Evolutionary conservation across 2,113 vertebrate genomes (phyloP).

Genomic region (Nibea albiflora): DNA sequence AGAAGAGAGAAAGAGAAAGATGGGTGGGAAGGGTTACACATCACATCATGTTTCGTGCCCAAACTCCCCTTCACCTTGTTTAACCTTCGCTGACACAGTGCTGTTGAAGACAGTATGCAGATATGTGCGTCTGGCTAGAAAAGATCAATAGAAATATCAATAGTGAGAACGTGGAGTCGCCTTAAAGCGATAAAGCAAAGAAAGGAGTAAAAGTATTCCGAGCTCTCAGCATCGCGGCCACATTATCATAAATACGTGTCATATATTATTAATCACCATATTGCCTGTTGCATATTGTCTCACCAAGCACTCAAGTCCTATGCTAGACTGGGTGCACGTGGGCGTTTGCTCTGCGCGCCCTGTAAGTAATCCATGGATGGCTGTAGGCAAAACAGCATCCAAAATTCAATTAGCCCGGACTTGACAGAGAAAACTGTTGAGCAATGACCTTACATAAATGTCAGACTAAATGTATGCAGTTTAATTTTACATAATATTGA

Average conservation of each 20-base stretch:
- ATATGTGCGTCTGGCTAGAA: background rate
- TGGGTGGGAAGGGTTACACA: background rate
- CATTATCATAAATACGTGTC: conserved; percentile 19
- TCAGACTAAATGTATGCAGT: conserved; percentile 69
- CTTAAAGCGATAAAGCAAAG: conserved; percentile 5
- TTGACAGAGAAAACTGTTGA: conserved; percentile 65
- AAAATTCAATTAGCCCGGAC: conserved; percentile 73
- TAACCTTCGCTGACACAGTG: background rate
- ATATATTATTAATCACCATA: conserved; percentile 42
- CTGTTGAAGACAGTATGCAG: background rate
- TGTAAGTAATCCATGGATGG: conserved; percentile 61
- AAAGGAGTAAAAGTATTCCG: background rate
- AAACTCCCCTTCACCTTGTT: background rate
- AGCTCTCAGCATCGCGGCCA: background rate
- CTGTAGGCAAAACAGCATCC: conserved; percentile 62
- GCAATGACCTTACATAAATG: conserved; percentile 76
- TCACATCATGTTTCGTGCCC: background rate
- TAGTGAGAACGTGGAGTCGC: background rate
- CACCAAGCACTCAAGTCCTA: background rate
- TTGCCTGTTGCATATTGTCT: background rate
- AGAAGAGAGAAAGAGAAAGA: background rate
- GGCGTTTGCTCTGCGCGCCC: conserved; percentile 20
- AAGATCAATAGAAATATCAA: conserved; percentile 18
- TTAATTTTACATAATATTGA: conserved; percentile 69
- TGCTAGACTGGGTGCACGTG: conserved; percentile 18